phyloP scores from a whole-genome alignment of 2,797 vertebrate species.

The Danionella dracula region DNA sequence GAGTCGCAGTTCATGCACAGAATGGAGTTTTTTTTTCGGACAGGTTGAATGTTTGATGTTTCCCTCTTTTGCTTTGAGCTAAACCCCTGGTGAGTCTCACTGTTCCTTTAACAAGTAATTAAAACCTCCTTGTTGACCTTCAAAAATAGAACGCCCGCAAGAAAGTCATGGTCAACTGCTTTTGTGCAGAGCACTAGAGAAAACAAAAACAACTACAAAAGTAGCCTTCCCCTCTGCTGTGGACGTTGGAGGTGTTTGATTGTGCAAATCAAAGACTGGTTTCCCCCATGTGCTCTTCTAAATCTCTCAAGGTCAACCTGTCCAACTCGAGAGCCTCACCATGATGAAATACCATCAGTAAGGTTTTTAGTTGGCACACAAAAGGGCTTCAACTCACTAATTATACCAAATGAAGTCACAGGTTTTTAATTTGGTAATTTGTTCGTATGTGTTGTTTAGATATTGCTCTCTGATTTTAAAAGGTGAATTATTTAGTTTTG shows the following conservation, averaged over 20 bases:
- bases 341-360: too few relatives aligned
- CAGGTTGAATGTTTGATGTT: constrained; percentile 67
- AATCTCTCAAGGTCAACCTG: constrained; percentile 44
- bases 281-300: constrained; percentile 41
- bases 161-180: constrained; percentile 78
- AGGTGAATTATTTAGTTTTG: too few relatives aligned
- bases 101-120: constrained; percentile 47
- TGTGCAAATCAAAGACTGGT: constrained; percentile 51
- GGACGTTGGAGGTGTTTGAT: constrained; percentile 64
- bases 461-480: too few relatives aligned
- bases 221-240: constrained; percentile 72
- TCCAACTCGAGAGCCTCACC: too few relatives aligned
- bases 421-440: too few relatives aligned
- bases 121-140: constrained; percentile 48
- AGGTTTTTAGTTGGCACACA: too few relatives aligned
- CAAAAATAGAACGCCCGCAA: constrained; percentile 56
- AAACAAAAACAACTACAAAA: constrained; percentile 78
- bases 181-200: constrained; percentile 70
- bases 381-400: too few relatives aligned
- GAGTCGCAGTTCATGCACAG: constrained; percentile 7
- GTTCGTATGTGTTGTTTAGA: too few relatives aligned
- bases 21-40: too few relatives aligned
- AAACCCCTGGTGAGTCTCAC: constrained; percentile 42
- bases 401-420: too few relatives aligned
- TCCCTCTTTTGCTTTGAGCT: constrained; percentile 58